Percentiles rank a stretch among this genome's conserved stretches.
Evolutionary conservation across 2,113 vertebrate genomes (phyloP).

Genomic region (Boleophthalmus pectinirostris): DNA sequence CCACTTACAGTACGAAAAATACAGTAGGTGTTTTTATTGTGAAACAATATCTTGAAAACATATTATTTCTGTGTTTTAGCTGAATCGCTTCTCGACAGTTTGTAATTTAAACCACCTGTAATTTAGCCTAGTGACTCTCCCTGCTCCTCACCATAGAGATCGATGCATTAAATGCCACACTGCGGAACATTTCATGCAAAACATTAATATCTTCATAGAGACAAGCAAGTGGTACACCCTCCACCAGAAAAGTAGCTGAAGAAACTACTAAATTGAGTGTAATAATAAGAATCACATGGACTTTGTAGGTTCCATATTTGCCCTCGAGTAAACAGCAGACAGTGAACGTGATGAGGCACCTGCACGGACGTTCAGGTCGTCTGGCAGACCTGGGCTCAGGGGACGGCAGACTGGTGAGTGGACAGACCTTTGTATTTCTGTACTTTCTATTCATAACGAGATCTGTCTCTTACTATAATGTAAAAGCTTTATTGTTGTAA

Average conservation of each 20-base stretch:
- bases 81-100: too few species aligned
- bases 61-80: too few species aligned
- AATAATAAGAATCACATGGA: not conserved
- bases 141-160: too few species aligned
- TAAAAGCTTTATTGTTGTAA: not conserved
- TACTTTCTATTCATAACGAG: not conserved
- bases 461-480: not conserved
- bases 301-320: slow-evolving; percentile 75
- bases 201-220: not conserved
- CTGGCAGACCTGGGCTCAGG: slow-evolving; percentile 79
- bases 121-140: not conserved
- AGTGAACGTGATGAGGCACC: slow-evolving; percentile 69
- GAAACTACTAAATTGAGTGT: too few species aligned
- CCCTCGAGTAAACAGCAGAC: slow-evolving; percentile 74
- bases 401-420: slow-evolving; percentile 75
- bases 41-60: not conserved
- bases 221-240: too few species aligned
- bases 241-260: not conserved
- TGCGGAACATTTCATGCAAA: not conserved
- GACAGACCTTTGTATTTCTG: not conserved
- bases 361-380: slow-evolving; percentile 67
- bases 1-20: too few species aligned
- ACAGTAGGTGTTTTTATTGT: too few species aligned
- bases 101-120: too few species aligned
- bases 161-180: not conserved